Evolutionary conservation across 2,113 vertebrate genomes (phyloP).

Genomic region (Atrichornis clamosus): DNA sequence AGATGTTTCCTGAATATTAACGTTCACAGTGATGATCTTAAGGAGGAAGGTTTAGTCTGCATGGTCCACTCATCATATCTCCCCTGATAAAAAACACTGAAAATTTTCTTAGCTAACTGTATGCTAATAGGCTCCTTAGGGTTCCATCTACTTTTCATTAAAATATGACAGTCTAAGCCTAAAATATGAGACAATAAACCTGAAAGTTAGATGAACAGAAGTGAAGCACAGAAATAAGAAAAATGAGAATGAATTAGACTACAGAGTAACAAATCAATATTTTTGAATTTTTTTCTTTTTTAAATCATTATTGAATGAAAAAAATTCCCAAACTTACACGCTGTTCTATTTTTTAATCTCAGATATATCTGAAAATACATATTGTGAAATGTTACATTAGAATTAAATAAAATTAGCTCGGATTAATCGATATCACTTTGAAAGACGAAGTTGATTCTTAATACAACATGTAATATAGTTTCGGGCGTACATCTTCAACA

Average conservation of each 20-base stretch:
- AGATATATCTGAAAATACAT: background rate
- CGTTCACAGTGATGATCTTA: background rate
- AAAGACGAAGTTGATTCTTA: background rate
- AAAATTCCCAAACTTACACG: background rate
- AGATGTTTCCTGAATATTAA: background rate
- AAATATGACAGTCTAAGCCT: background rate
- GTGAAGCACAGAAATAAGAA: background rate
- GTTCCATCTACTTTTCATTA: background rate
- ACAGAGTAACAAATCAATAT: background rate
- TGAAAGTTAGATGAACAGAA: background rate
- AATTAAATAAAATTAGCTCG: background rate
- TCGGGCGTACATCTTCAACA: background rate
- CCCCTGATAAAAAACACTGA: background rate
- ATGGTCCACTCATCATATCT: background rate
- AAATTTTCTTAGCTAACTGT: background rate
- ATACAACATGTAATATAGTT: background rate
- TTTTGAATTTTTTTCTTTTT: background rate
- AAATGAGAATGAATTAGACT: background rate
- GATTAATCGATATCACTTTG: background rate
- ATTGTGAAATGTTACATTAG: background rate
- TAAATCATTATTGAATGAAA: background rate
- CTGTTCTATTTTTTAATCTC: background rate
- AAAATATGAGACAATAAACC: background rate
- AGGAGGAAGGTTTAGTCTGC: background rate
- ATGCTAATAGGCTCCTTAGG: background rate